Evolutionary conservation across 2,888 invertebrate species (phyloP).

Genomic region (Leptodirus hochenwartii): DNA sequence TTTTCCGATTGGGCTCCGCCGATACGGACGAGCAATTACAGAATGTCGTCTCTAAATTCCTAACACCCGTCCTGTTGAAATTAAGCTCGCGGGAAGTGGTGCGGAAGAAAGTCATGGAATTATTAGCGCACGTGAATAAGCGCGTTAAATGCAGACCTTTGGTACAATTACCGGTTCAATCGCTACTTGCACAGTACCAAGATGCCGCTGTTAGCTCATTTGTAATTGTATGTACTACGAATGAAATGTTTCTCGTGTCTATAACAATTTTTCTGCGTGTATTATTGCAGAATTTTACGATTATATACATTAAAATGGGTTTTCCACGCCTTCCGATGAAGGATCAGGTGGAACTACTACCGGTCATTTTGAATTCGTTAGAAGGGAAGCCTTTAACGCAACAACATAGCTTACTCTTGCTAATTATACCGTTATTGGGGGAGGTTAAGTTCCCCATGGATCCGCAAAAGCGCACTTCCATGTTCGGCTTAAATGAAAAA

Average conservation of each 20-base stretch:
- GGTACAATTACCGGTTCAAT: slow-evolving; percentile 74
- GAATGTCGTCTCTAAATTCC: slow-evolving; percentile 59
- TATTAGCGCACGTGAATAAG: slow-evolving; percentile 81
- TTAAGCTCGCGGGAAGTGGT: slow-evolving; percentile 79
- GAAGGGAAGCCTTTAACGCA: slow-evolving; percentile 68
- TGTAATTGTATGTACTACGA: slow-evolving; percentile 47
- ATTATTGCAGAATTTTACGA: slow-evolving; percentile 67
- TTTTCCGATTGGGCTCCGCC: slow-evolving; percentile 72
- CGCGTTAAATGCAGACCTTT: slow-evolving; percentile 66
- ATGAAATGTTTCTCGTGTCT: neutral
- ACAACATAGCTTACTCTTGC: slow-evolving; percentile 67
- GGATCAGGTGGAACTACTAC: slow-evolving; percentile 56
- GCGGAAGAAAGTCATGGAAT: slow-evolving; percentile 56
- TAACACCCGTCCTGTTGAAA: slow-evolving; percentile 80
- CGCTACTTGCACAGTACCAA: slow-evolving; percentile 61
- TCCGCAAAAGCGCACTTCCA: slow-evolving; percentile 38
- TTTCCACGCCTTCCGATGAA: slow-evolving; percentile 62
- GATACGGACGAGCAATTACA: slow-evolving; percentile 81
- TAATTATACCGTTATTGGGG: slow-evolving; percentile 63
- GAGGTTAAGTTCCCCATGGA: slow-evolving; percentile 48
- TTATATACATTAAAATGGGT: slow-evolving; percentile 86
- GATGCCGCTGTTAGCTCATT: slow-evolving; percentile 60
- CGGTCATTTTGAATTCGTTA: slow-evolving; percentile 55
- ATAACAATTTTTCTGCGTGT: no score
- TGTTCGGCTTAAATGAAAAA: slow-evolving; percentile 55